Evolutionary conservation across 2,888 invertebrate genomes (phyloP).

Genomic region (Vannuccia rotundouncinata): DNA sequence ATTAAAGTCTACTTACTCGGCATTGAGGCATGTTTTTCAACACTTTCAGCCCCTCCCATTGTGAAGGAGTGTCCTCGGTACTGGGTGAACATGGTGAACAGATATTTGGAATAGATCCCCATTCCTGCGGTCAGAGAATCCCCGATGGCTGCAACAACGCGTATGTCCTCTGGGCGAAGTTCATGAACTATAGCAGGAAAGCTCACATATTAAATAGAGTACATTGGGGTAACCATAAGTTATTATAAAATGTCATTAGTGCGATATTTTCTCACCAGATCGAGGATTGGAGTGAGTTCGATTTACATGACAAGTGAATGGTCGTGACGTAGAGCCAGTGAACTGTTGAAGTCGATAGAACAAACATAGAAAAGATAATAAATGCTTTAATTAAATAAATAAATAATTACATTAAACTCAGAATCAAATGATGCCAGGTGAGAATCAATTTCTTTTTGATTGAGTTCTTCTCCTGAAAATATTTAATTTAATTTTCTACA

Average conservation of each 20-base stretch:
- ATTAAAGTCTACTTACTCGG: no score
- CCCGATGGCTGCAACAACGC: slow-evolving; percentile 30
- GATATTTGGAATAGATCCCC: slow-evolving; percentile 33
- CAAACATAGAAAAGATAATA: neutral
- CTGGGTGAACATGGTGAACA: slow-evolving; percentile 35
- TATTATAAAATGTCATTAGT: neutral
- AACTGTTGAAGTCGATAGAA: neutral
- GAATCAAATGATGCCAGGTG: neutral
- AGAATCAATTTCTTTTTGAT: slow-evolving; percentile 3
- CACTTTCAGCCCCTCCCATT: slow-evolving; percentile 39
- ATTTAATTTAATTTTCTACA: no score
- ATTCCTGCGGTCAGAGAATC: slow-evolving; percentile 35
- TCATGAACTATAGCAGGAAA: slow-evolving; percentile 14
- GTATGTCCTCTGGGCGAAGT: slow-evolving; percentile 27
- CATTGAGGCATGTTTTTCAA: slow-evolving; percentile 38
- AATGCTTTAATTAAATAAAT: no score
- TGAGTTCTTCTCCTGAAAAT: neutral
- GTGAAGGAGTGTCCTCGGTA: slow-evolving; percentile 36
- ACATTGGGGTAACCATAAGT: neutral
- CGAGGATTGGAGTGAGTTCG: neutral
- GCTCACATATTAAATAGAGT: neutral
- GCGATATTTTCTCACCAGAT: neutral
- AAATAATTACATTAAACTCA: neutral
- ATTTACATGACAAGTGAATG: neutral
- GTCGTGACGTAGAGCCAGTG: neutral